Evolutionary conservation across 2,113 vertebrate genomes (phyloP), one percentile per base, ranked within the genome.

Genomic region (Acanthisitta chloris): DNA sequence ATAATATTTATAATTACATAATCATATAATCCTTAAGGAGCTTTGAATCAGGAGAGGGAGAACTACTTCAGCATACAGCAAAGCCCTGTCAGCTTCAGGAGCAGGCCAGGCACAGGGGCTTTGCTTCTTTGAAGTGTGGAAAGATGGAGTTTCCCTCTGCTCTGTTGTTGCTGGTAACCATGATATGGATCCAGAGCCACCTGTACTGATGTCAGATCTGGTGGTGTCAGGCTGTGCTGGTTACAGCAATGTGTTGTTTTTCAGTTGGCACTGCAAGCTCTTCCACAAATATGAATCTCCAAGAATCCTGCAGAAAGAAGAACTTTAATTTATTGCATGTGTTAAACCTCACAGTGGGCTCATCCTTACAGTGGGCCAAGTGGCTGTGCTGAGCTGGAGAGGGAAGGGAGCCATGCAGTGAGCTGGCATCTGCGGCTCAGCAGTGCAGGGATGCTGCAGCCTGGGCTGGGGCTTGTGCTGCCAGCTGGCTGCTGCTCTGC

Each of bases 341-440:
- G 62, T 64, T 61, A 80, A 40, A 40, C 12, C 73, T 45, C 1
- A 0, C 62, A 5, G 24, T 2, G 36, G 8, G 52, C 6, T 48
- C 2, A 3, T 58, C 14, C 9, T 55, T 31, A 2, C 34, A 2
- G 13, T 0, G 45, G 34, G 43, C 33, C 54, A 1, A 3, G 25
- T 14, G 83, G 17, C 6, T 25, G 5, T 33, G 78, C 90, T 16
- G 90, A 34, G 81, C 57, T 26, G 40, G 48, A 10, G 28, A 85
- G 62, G 80, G 70, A 20, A 49, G 74, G 42, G 43, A 23, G 55
- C 9, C 0, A 5, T 7, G 16, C 20, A 2, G 18, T 1, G 77
- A 51, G 42, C 19, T 67, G 91, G 34, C 57, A 45, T 16, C 84
- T 33, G 9, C 5, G 5, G 66, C 69, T 28, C n/a, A 28, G 85